Conservation (phyloP, 2,797 vertebrate genomes). For the Mormyrus proboscirostris region DNA sequence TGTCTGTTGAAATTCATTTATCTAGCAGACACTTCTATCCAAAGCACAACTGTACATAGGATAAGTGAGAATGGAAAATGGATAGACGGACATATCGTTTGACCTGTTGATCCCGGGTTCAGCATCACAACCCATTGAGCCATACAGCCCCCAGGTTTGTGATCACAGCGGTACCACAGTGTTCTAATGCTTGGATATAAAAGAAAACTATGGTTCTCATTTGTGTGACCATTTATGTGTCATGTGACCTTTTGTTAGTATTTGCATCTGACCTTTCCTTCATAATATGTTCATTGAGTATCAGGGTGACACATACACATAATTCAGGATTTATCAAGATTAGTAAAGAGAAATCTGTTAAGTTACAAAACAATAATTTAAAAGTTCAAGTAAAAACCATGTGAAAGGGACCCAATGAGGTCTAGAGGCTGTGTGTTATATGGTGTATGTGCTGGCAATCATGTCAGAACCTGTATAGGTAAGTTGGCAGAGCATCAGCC, state of each 20-base stretch:
- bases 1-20: background rate
- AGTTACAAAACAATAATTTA: background rate
- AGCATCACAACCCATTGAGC: background rate
- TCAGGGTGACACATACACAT: background rate
- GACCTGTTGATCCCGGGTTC: background rate
- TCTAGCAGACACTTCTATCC: background rate
- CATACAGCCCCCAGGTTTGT: background rate
- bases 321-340: background rate
- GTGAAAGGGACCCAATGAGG: background rate
- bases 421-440: background rate
- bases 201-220: background rate
- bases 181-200: background rate
- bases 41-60: background rate
- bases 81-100: background rate
- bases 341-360: background rate
- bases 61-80: background rate
- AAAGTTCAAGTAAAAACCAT: background rate
- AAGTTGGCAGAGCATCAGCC: background rate
- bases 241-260: background rate
- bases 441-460: no score
- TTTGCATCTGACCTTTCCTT: background rate
- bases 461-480: no score
- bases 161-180: background rate
- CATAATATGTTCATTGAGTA: background rate
- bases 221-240: background rate